phyloP scores from a whole-genome alignment of 2,113 vertebrate species.

The Oncorhynchus nerka region DNA sequence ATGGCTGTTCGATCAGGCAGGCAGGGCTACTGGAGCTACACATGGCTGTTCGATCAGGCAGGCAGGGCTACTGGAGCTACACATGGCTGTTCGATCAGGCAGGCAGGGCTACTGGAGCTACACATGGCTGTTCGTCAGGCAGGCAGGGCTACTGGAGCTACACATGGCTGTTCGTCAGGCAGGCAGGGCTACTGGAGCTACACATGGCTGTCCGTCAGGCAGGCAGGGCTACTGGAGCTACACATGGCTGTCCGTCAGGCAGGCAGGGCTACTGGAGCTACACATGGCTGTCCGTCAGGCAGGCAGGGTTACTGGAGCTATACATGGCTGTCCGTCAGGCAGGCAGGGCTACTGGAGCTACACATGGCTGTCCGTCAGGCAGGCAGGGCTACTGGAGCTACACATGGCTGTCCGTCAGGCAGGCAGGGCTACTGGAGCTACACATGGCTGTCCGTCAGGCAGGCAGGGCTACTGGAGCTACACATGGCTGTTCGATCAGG shows the following conservation, averaged over 20 bases:
- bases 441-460: slow-evolving; percentile 63
- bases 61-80: slow-evolving; percentile 29
- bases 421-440: slow-evolving; percentile 27
- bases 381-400: slow-evolving; percentile 27
- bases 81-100: too few relatives aligned
- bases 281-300: slow-evolving; percentile 63
- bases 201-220: slow-evolving; percentile 63
- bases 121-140: slow-evolving; percentile 63
- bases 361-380: slow-evolving; percentile 63
- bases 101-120: slow-evolving; percentile 27
- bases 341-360: slow-evolving; percentile 27
- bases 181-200: slow-evolving; percentile 27
- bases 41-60: too few relatives aligned
- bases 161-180: slow-evolving; percentile 63
- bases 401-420: slow-evolving; percentile 63
- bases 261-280: slow-evolving; percentile 27
- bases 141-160: slow-evolving; percentile 27
- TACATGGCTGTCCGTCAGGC: slow-evolving; percentile 63
- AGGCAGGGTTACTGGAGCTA: slow-evolving; percentile 27
- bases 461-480: slow-evolving; percentile 27
- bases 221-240: slow-evolving; percentile 27
- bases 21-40: slow-evolving; percentile 31
- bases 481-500: slow-evolving; percentile 41
- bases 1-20: too few relatives aligned
- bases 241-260: slow-evolving; percentile 63